These are phyloP conservation scores for Serrognathus titanus DNA, from an alignment of 2,888 invertebrate genomes.

Conservation along the genomic window DNA sequence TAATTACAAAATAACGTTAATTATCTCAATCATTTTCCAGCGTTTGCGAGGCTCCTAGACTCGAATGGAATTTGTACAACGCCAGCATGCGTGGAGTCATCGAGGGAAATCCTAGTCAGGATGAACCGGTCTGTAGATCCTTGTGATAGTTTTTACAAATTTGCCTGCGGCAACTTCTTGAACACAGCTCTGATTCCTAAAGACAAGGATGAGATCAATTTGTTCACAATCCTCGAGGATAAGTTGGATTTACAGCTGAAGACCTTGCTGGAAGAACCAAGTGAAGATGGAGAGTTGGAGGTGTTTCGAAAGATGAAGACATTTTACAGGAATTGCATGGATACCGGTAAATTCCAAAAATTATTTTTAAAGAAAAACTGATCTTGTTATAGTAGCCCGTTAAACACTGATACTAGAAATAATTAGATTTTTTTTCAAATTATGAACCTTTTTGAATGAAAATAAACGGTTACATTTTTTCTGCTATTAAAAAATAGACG, in stretches of 20 bases:
- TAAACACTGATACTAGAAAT: no score
- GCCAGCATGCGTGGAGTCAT: neutral
- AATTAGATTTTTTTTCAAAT: no score
- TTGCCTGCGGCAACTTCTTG: constrained; percentile 69
- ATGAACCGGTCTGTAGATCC: constrained; percentile 66
- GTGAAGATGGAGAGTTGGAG: constrained; percentile 40
- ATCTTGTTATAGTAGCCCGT: no score
- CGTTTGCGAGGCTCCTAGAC: no score
- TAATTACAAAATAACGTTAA: no score
- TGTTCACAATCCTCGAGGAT: constrained; percentile 48
- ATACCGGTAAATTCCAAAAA: constrained; percentile 23
- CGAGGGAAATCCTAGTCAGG: constrained; percentile 38
- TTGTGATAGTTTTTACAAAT: constrained; percentile 74
- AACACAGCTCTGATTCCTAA: constrained; percentile 67
- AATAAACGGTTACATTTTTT: no score
- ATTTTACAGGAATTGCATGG: constrained; percentile 50
- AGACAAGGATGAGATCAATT: constrained; percentile 61
- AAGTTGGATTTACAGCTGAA: constrained; percentile 49
- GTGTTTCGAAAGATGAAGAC: constrained; percentile 48
- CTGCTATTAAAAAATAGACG: no score
- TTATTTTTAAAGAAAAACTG: no score
- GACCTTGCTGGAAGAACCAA: constrained; percentile 40
- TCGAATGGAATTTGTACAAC: neutral
- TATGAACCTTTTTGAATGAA: no score
- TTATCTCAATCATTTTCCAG: no score